Conservation (phyloP, 2,113 vertebrate genomes). For the Leucosticte australis region DNA sequence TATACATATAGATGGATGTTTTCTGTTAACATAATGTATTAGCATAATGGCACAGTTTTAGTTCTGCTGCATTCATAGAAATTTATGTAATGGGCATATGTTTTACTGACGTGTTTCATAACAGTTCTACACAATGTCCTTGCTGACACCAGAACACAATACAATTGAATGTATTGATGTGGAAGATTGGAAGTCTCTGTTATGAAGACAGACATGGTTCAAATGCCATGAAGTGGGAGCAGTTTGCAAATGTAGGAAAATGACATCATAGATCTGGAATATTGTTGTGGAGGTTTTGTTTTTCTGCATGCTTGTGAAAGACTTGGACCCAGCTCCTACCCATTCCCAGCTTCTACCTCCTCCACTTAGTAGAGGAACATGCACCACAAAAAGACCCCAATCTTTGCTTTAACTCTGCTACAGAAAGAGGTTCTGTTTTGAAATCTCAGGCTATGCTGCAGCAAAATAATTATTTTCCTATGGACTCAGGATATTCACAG, state of each 20-base stretch:
- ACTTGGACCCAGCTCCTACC: neutral
- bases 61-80: neutral
- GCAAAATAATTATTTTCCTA: neutral
- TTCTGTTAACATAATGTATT: neutral
- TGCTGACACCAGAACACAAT: neutral
- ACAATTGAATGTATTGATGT: neutral
- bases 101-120: neutral
- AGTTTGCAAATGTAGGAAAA: neutral
- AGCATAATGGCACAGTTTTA: neutral
- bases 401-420: neutral
- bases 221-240: neutral
- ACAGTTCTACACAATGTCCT: neutral
- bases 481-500: neutral
- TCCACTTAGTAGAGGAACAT: neutral
- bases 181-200: neutral
- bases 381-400: neutral
- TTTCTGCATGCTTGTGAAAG: neutral
- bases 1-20: neutral
- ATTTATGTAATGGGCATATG: neutral
- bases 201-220: neutral
- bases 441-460: neutral
- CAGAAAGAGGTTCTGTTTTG: neutral
- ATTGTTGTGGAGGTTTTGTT: neutral
- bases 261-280: neutral
- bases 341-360: neutral